phyloP scores from a whole-genome alignment of 2,797 vertebrate genomes.

The Ptychobarbus kaznakovi region DNA sequence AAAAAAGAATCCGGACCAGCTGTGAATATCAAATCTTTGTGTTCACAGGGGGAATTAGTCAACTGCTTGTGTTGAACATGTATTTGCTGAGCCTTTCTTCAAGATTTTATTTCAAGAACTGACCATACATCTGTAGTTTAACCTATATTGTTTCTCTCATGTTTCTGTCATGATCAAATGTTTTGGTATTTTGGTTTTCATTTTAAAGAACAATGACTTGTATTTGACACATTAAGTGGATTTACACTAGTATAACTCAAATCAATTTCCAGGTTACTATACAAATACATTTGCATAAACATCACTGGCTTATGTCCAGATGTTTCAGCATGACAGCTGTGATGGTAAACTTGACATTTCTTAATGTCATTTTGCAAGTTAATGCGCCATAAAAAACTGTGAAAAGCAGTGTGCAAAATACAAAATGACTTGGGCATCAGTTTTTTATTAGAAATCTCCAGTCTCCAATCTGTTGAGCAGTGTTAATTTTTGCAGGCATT shows the following conservation, averaged over 20 bases:
- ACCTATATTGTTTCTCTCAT: not conserved
- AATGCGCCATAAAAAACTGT: not conserved
- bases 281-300: conserved; percentile 33
- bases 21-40: conserved; percentile 21
- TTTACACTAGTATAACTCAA: not conserved
- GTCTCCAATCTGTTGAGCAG: not conserved
- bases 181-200: not conserved
- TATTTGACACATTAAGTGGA: not conserved
- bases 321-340: conserved; percentile 29
- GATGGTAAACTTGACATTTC: conserved; percentile 30
- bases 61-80: not conserved
- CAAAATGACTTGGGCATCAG: not conserved
- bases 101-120: conserved; percentile 7
- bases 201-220: not conserved
- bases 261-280: conserved; percentile 10
- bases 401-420: not conserved
- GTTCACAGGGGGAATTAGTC: not conserved
- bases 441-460: not conserved
- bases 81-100: not conserved
- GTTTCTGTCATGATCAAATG: not conserved
- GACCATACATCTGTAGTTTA: not conserved
- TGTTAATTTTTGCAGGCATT: no score
- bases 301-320: conserved; percentile 10
- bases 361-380: conserved; percentile 10
- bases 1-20: not conserved